Evolutionary conservation across 2,113 vertebrate genomes (phyloP).

Genomic region (Eulacestoma nigropectus): DNA sequence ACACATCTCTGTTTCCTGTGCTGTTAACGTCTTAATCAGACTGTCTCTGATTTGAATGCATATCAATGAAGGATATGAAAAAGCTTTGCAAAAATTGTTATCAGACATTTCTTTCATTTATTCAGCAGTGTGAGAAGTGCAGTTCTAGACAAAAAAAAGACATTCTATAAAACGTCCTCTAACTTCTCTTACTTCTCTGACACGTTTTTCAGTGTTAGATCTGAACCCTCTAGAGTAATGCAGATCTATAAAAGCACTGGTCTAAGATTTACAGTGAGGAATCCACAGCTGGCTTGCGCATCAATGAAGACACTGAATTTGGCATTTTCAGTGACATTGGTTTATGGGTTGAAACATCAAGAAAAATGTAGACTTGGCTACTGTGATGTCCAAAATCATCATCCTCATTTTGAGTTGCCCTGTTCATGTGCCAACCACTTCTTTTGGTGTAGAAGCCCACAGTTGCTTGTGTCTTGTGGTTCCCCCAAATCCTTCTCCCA

Average conservation of each 20-base stretch:
- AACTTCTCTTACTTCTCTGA: not conserved
- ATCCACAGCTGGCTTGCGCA: not conserved
- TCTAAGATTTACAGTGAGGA: not conserved
- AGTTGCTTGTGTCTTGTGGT: not conserved
- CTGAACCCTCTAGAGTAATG: not conserved
- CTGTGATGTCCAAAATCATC: not conserved
- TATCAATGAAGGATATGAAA: not conserved
- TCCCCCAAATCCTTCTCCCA: not conserved
- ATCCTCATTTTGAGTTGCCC: not conserved
- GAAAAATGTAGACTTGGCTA: not conserved
- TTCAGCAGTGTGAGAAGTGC: accelerated
- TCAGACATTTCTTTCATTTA: not conserved
- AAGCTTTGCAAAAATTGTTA: not conserved
- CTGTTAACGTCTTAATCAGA: not conserved
- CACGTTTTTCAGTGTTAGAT: not conserved
- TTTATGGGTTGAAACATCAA: not conserved
- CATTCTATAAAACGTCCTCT: not conserved
- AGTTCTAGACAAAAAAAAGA: not conserved
- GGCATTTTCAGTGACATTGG: not conserved
- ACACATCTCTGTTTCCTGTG: not conserved
- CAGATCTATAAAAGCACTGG: not conserved
- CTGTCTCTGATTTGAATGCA: not conserved
- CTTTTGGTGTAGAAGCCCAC: not conserved
- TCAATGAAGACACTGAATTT: not conserved
- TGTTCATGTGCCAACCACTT: not conserved